phyloP scores from a whole-genome alignment of 1,140 invertebrate species.

The Zaprionus kolodkinae region DNA sequence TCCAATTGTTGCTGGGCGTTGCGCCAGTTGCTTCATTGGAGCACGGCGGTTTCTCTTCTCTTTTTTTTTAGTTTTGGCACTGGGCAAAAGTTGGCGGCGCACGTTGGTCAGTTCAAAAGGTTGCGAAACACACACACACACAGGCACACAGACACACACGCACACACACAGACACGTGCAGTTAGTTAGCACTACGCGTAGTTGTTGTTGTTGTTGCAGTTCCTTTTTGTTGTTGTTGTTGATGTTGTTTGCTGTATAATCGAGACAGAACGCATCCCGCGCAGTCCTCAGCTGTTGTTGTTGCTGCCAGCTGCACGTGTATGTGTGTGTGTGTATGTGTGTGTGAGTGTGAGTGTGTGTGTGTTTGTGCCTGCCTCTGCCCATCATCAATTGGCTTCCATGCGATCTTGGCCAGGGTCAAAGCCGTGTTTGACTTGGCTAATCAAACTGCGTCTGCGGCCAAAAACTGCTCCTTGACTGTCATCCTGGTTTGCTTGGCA shows the following conservation, averaged over 20 bases:
- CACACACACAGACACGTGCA: constrained; percentile 42
- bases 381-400: constrained; percentile 70
- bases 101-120: constrained; percentile 67
- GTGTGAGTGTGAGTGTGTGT: constrained; percentile 35
- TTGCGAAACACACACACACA: constrained; percentile 24
- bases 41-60: constrained; percentile 29
- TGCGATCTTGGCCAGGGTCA: constrained; percentile 73
- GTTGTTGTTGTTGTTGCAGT: constrained; percentile 59
- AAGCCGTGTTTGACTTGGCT: constrained; percentile 79
- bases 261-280: constrained; percentile 75
- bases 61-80: constrained; percentile 61
- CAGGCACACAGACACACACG: too few relatives aligned
- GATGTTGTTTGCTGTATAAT: constrained; percentile 74
- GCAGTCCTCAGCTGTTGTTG: constrained; percentile 32
- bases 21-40: constrained; percentile 59
- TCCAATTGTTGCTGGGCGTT: constrained; percentile 33
- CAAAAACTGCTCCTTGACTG: constrained; percentile 59
- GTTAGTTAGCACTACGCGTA: constrained; percentile 43
- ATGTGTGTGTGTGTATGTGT: constrained; percentile 20
- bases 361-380: constrained; percentile 12
- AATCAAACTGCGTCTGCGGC: constrained; percentile 74
- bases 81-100: constrained; percentile 46
- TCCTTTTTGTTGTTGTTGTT: constrained; percentile 57
- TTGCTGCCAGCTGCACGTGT: constrained; percentile 40
- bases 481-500: constrained; percentile 45